These are phyloP conservation scores for Drosophila nannoptera DNA, from an alignment of 1,140 invertebrate genomes.

Conservation along the genomic window DNA sequence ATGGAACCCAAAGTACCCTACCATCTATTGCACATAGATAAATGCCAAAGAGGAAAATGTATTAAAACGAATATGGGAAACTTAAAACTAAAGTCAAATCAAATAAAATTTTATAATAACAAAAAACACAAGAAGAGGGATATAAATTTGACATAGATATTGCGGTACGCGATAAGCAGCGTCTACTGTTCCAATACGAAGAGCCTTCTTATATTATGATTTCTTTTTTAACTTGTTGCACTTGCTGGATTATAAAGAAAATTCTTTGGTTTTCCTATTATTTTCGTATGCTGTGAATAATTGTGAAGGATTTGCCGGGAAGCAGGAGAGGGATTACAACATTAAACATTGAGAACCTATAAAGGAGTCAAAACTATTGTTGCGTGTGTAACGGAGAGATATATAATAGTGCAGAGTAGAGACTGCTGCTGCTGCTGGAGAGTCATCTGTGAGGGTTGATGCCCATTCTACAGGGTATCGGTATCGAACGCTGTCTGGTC, in stretches of 20 bases:
- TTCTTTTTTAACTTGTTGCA: conserved; percentile 1
- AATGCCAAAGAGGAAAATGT: too few species aligned
- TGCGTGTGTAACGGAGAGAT: too few species aligned
- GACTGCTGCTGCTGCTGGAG: too few species aligned
- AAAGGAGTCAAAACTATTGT: too few species aligned
- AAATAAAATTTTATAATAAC: not conserved
- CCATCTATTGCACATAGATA: not conserved
- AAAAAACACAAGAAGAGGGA: not conserved
- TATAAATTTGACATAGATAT: too few species aligned
- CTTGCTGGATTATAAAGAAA: not conserved
- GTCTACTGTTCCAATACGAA: not conserved
- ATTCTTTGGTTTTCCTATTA: conserved; percentile 14
- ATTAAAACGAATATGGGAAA: too few species aligned
- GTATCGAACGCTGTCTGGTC: not conserved
- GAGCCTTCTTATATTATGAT: not conserved
- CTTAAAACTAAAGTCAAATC: too few species aligned
- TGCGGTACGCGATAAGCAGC: not conserved
- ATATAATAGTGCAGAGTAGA: too few species aligned
- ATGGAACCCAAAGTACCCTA: not conserved
- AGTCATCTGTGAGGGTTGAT: too few species aligned
- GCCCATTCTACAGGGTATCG: not conserved
- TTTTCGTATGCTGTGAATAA: not conserved
- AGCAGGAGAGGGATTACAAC: not conserved
- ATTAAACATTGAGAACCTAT: too few species aligned
- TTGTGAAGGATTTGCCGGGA: not conserved